phyloP scores from a whole-genome alignment of 2,888 invertebrate species.

The Lasioglossum zephyrum region DNA sequence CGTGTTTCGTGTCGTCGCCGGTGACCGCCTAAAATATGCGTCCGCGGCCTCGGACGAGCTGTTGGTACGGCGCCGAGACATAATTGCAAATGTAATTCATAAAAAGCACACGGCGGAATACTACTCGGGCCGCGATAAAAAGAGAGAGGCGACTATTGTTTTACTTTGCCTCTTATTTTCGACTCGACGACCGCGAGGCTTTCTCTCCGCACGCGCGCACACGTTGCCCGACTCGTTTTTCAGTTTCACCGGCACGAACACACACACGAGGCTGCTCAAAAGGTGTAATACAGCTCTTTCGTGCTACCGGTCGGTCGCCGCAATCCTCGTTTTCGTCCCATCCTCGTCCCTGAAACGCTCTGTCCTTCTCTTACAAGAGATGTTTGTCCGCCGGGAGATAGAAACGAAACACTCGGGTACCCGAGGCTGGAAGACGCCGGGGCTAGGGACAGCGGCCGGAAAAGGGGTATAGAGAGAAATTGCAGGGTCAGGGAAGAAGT shows the following conservation, averaged over 20 bases:
- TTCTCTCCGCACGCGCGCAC: constrained; percentile 21
- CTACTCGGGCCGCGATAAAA: constrained; percentile 4
- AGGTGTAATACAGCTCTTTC: constrained; percentile 50
- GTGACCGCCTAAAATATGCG: constrained; percentile 69
- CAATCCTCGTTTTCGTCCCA: constrained; percentile 13
- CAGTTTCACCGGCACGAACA: constrained; percentile 30
- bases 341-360: constrained; percentile 18
- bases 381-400: constrained; percentile 30
- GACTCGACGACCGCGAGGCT: constrained; percentile 32
- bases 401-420: constrained; percentile 23
- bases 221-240: constrained; percentile 26
- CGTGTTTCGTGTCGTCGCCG: constrained; percentile 45
- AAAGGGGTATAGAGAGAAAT: constrained; percentile 43
- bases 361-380: not conserved
- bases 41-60: constrained; percentile 47
- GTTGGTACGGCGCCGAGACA: constrained; percentile 56
- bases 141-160: constrained; percentile 53
- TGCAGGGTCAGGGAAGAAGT: constrained; percentile 70
- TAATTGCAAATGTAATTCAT: constrained; percentile 79
- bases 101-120: constrained; percentile 59
- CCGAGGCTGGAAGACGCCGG: not conserved
- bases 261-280: constrained; percentile 20
- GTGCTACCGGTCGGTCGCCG: constrained; percentile 27
- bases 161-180: constrained; percentile 58
- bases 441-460: not conserved